phyloP scores from a whole-genome alignment of 2,797 vertebrate species.

The Falco cherrug region DNA sequence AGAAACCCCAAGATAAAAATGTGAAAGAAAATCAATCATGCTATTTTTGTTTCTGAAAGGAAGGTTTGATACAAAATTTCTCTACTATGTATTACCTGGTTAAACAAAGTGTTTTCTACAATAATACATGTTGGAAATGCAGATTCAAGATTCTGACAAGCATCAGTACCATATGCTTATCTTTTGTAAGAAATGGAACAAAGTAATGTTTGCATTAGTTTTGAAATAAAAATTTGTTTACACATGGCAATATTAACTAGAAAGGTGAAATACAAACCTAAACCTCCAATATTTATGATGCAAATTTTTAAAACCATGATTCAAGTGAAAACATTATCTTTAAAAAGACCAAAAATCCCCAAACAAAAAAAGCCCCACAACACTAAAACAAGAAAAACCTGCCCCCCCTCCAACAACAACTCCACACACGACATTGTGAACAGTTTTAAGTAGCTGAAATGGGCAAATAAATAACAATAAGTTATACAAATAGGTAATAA shows the following conservation, averaged over 20 bases:
- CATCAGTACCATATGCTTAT: not conserved
- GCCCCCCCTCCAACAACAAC: not conserved
- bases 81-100: not conserved
- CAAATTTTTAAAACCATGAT: not conserved
- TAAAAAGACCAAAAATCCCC: not conserved
- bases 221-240: not conserved
- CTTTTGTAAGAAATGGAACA: not conserved
- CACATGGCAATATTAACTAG: not conserved
- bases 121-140: not conserved
- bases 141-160: not conserved
- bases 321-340: not conserved
- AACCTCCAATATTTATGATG: rapidly evolving
- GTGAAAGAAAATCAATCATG: not conserved
- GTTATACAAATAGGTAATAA: not conserved
- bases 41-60: not conserved
- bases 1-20: not conserved
- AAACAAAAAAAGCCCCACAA: not conserved
- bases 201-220: not conserved
- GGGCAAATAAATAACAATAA: not conserved
- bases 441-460: not conserved
- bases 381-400: not conserved
- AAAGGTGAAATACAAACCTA: not conserved
- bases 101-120: not conserved
- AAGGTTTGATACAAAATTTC: not conserved
- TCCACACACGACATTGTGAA: not conserved